A percentile compares a stretch with the other conserved stretches of the same genome.
Evolutionary conservation across 2,113 vertebrate genomes (phyloP).

Genomic region (Brachionichthys hirsutus): DNA sequence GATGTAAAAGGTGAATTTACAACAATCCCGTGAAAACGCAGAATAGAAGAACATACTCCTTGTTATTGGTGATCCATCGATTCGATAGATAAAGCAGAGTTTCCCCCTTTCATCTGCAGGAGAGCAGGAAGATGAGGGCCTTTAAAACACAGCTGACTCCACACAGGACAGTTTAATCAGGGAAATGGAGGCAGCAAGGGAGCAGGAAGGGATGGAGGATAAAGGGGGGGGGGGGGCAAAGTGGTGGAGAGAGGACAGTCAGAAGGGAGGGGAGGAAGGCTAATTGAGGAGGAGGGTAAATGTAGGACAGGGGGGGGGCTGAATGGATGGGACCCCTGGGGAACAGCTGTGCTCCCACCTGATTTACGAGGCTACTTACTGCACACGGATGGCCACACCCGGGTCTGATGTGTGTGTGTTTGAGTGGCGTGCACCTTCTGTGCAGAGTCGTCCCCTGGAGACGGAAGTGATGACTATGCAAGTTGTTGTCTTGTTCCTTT

Average conservation of each 20-base stretch:
- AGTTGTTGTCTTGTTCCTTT: neutral
- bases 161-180: slow-evolving; percentile 60
- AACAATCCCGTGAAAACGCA: neutral
- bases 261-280: slow-evolving; percentile 14
- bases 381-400: slow-evolving; percentile 29
- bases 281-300: slow-evolving; percentile 55
- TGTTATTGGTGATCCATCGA: neutral
- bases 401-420: slow-evolving; percentile 15
- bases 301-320: slow-evolving; percentile 46
- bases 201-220: slow-evolving; percentile 27
- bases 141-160: slow-evolving; percentile 22
- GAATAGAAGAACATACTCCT: neutral
- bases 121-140: slow-evolving; percentile 20
- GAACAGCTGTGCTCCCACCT: slow-evolving; percentile 54
- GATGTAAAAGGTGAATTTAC: neutral
- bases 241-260: slow-evolving; percentile 9
- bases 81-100: too few relatives aligned
- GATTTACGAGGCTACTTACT: slow-evolving; percentile 58
- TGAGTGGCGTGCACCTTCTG: slow-evolving; percentile 17
- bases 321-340: slow-evolving; percentile 52
- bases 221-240: neutral
- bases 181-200: slow-evolving; percentile 61
- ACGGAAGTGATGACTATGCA: slow-evolving; percentile 27
- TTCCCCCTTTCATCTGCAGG: slow-evolving; percentile 21
- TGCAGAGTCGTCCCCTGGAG: neutral